phyloP scores from a whole-genome alignment of 92 coral and sea anemone genomes.

The Chrysogorgia sp. region DNA sequence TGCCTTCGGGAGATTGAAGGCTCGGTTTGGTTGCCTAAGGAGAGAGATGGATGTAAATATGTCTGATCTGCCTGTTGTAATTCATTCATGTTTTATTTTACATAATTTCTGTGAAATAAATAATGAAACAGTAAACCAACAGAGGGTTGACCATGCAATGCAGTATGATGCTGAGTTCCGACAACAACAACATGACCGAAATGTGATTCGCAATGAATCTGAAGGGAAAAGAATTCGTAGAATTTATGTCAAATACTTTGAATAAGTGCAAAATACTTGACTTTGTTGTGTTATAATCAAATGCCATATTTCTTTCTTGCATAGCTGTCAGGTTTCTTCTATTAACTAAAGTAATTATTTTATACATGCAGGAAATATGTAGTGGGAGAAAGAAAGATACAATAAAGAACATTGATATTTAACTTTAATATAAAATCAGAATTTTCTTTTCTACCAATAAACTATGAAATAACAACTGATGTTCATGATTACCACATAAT shows the following conservation, averaged over 20 bases:
- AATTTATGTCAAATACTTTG: constrained; percentile 52
- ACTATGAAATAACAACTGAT: too few species aligned
- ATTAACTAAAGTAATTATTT: too few species aligned
- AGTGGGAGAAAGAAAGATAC: too few species aligned
- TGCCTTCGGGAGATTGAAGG: constrained; percentile 67
- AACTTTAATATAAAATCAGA: too few species aligned
- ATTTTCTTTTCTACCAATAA: too few species aligned
- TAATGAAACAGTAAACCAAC: constrained; percentile 23
- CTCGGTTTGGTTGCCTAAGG: constrained; percentile 60
- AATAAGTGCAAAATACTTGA: not conserved
- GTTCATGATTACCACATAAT: too few species aligned
- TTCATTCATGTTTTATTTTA: constrained; percentile 52
- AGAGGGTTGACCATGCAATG: constrained; percentile 37
- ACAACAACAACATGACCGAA: constrained; percentile 24
- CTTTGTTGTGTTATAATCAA: not conserved
- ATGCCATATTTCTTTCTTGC: too few species aligned
- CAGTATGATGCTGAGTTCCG: constrained; percentile 35
- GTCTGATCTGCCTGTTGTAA: constrained; percentile 49
- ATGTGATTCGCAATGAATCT: constrained; percentile 34
- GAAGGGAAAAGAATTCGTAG: constrained; percentile 45
- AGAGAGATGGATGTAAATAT: constrained; percentile 61
- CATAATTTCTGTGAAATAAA: constrained; percentile 54
- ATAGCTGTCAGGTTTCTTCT: too few species aligned
- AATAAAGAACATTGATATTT: too few species aligned
- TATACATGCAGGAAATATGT: too few species aligned